Conservation (phyloP, 2,797 vertebrate genomes). For the Galaxias olidus region DNA sequence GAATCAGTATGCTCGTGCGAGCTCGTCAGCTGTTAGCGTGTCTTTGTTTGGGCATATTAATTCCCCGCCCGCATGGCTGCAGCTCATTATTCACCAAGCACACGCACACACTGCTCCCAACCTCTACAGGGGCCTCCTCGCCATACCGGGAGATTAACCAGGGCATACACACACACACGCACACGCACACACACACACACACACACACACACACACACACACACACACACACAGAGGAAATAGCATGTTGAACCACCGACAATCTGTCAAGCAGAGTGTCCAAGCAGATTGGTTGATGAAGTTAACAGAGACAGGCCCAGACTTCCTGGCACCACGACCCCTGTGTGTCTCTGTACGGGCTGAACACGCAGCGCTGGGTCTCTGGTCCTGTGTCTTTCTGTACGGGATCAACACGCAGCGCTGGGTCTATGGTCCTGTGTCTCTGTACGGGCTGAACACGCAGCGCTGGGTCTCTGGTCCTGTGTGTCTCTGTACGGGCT, state of each 20-base stretch:
- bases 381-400: slow-evolving; percentile 13
- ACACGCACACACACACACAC: slow-evolving; percentile 1
- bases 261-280: slow-evolving; percentile 52
- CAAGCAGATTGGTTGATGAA: slow-evolving; percentile 28
- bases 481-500: slow-evolving; percentile 11
- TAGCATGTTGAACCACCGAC: slow-evolving; percentile 44
- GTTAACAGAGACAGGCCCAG: slow-evolving; percentile 23
- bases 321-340: slow-evolving; percentile 26
- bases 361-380: too few relatives aligned
- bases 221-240: neutral
- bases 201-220: neutral
- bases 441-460: slow-evolving; percentile 3
- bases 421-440: too few relatives aligned
- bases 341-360: slow-evolving; percentile 15
- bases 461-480: too few relatives aligned
- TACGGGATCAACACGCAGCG: neutral
- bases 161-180: slow-evolving; percentile 38
- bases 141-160: slow-evolving; percentile 66
- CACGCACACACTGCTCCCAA: slow-evolving; percentile 51
- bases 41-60: slow-evolving; percentile 70
- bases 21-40: slow-evolving; percentile 58
- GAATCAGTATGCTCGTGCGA: slow-evolving; percentile 15
- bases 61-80: slow-evolving; percentile 59
- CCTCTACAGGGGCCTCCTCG: slow-evolving; percentile 59
- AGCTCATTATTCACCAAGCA: slow-evolving; percentile 69